Evolutionary conservation across 2,113 vertebrate species (phyloP), one percentile per base, ranked within the genome.

Genomic region (Aspidoscelis tigris): DNA sequence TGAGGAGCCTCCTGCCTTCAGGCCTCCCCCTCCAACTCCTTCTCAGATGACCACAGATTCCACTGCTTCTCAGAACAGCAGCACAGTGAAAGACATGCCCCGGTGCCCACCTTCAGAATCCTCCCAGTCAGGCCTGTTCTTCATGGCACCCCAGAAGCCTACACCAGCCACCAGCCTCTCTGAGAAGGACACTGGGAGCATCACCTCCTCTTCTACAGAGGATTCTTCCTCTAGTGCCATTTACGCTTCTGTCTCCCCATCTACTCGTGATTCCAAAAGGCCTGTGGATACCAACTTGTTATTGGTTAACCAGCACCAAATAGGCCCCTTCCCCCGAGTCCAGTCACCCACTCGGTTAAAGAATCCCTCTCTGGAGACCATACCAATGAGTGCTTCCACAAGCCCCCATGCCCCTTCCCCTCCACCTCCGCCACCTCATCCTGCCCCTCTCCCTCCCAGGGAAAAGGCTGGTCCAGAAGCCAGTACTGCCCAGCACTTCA

Each of bases 311-410:
- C 97, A 96, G 89, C 97, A 95, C 83, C 95, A 92, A 79, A 97
- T 99, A 0, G 97, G 97, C 7, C 98, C 98, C 71, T 99, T 99
- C 90, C 98, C 98, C 6, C 94, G 98, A n/a, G 98, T 98, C 47
- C 97, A 97, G 93, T 98, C 98, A 1, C 98, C 98, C 0, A 92
- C 71, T 0, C 95, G 97, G 87, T 77, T 93, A 90, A 93, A 91
- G 83, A 96, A 90, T 81, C 83, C 92, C 0, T 33, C 95, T 0
- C 69, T 87, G 0, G 95, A 94, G 0, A 55, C 91, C 11, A 9
- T 71, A 0, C 22, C 75, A 9, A 77, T 91, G 0, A 16, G 87
- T 68, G 26, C 92, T 89, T 81, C 93, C 86, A 53, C 93, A 61
- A 81, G 85, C 0, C 53, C 86, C 16, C 88, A 78, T 0, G 80